Conservation (phyloP, 1,140 invertebrate genomes). For the Orius laevigatus region DNA sequence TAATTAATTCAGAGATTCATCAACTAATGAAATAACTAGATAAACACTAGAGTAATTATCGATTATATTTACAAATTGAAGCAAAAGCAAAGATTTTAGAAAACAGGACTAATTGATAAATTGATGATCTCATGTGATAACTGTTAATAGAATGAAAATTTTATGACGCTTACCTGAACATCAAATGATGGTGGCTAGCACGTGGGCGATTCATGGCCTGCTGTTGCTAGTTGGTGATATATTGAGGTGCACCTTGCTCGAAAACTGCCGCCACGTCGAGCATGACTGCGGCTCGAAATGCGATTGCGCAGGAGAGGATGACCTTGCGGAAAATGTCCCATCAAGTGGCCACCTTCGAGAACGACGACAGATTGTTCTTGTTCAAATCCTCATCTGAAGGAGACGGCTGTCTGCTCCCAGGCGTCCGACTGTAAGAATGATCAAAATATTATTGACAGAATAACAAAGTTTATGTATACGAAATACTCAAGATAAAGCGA, state of each 20-base stretch:
- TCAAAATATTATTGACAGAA: neutral
- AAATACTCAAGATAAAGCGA: too few relatives aligned
- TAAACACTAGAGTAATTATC: too few relatives aligned
- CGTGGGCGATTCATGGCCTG: constrained; percentile 32
- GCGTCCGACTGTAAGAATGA: constrained; percentile 48
- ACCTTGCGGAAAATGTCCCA: constrained; percentile 35
- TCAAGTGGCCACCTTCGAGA: constrained; percentile 31
- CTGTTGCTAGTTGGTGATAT: constrained; percentile 35
- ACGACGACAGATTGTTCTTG: constrained; percentile 33
- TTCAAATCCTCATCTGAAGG: constrained; percentile 69
- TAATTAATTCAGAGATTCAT: too few relatives aligned
- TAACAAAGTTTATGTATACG: neutral
- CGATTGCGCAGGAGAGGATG: constrained; percentile 23
- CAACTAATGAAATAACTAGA: too few relatives aligned
- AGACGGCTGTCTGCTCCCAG: constrained; percentile 77
- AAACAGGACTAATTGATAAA: too few relatives aligned
- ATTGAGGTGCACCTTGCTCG: constrained; percentile 14
- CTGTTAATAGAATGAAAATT: too few relatives aligned
- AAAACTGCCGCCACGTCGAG: constrained; percentile 15
- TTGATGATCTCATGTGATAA: too few relatives aligned
- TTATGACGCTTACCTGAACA: constrained; percentile 30
- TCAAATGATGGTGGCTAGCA: constrained; percentile 32
- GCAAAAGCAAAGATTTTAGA: too few relatives aligned
- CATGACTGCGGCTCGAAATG: constrained; percentile 21
- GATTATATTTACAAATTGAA: too few relatives aligned